Percentiles rank a stretch among this genome's conserved stretches.
Evolutionary conservation across 2,888 invertebrate genomes (phyloP).

Genomic region (Therioaphis trifolii): DNA sequence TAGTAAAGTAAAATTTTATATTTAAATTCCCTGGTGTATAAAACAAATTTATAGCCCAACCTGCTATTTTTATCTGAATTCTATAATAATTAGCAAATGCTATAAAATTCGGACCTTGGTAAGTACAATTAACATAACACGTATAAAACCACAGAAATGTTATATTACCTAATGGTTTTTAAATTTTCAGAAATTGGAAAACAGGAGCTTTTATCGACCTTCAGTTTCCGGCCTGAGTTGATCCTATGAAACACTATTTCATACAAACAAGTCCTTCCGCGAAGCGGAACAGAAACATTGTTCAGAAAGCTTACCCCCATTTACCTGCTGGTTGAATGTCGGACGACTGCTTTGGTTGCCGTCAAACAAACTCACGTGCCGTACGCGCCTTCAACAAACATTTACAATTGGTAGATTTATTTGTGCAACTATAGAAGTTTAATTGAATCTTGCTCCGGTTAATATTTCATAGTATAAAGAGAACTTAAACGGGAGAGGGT

Average conservation of each 20-base stretch:
- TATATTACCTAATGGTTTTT: too few species aligned
- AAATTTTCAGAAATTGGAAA: background rate
- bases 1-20: too few species aligned
- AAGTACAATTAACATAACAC: too few species aligned
- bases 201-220: background rate
- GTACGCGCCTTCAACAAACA: slow-evolving; percentile 42
- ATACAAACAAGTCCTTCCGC: background rate
- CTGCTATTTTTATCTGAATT: too few species aligned
- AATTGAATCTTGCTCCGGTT: slow-evolving; percentile 56
- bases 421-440: slow-evolving; percentile 56
- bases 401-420: slow-evolving; percentile 61
- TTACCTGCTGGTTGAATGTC: background rate
- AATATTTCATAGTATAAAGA: slow-evolving; percentile 60
- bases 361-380: slow-evolving; percentile 33
- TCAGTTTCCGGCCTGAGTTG: background rate
- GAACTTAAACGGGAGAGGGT: slow-evolving; percentile 55
- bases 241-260: background rate
- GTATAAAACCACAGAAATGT: too few species aligned
- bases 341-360: background rate
- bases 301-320: background rate
- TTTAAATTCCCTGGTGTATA: too few species aligned
- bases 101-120: too few species aligned
- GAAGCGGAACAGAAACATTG: background rate
- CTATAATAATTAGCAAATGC: too few species aligned
- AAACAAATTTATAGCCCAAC: too few species aligned